phyloP scores from a whole-genome alignment of 2,797 vertebrate genomes.

The Nasua narica region DNA sequence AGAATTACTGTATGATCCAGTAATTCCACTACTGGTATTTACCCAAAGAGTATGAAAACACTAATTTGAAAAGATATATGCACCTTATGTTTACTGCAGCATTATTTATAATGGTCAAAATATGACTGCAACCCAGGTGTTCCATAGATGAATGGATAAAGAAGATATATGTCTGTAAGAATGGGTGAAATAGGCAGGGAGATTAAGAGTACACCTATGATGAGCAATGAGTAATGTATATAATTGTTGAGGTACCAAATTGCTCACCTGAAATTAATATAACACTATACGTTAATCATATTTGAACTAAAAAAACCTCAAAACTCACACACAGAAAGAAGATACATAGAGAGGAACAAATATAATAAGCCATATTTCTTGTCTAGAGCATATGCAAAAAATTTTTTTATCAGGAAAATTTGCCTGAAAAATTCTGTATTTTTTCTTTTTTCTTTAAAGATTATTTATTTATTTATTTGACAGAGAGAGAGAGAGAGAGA shows the following conservation, averaged over 20 bases:
- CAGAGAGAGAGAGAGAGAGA: too few relatives aligned
- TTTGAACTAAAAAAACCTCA: not conserved
- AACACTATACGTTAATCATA: not conserved
- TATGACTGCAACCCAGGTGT: not conserved
- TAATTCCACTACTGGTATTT: not conserved
- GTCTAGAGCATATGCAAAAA: not conserved
- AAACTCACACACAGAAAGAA: not conserved
- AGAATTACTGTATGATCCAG: not conserved
- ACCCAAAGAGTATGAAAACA: not conserved
- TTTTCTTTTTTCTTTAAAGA: not conserved
- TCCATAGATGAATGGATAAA: not conserved
- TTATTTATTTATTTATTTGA: too few relatives aligned
- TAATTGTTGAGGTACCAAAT: not conserved
- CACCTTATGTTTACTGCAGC: not conserved
- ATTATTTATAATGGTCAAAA: not conserved
- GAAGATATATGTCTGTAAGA: not conserved
- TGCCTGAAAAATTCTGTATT: not conserved
- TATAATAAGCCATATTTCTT: not conserved
- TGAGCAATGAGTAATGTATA: not conserved
- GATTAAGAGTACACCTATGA: not conserved
- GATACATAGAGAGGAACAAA: not conserved
- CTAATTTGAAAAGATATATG: not conserved
- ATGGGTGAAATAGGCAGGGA: not conserved
- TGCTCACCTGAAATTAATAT: not conserved
- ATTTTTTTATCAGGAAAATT: constrained; percentile 4